Percentiles rank a stretch among this genome's conserved stretches.
Evolutionary conservation across 1,140 invertebrate species (phyloP).

Genomic region (Diabrotica undecimpunctata): DNA sequence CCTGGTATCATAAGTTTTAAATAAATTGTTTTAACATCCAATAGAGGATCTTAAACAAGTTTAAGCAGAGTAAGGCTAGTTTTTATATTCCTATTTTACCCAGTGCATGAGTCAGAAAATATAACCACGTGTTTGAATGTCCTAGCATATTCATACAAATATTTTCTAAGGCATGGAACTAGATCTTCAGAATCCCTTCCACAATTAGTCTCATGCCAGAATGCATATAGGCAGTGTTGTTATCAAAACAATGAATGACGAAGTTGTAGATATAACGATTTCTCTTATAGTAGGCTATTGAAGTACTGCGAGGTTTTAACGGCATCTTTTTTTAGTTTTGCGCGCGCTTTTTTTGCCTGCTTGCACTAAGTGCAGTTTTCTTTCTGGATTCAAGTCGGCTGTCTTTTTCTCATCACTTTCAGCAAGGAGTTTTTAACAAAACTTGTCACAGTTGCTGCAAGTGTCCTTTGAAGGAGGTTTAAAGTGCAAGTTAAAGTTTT

Average conservation of each 20-base stretch:
- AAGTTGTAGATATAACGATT: neutral
- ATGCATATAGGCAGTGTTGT: neutral
- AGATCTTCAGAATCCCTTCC: neutral
- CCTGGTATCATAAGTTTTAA: no score
- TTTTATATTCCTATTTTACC: no score
- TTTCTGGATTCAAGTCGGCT: neutral
- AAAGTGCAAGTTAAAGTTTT: no score
- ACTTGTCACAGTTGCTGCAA: neutral
- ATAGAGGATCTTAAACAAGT: no score
- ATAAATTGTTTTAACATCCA: no score
- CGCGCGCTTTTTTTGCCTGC: no score
- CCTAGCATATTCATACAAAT: neutral
- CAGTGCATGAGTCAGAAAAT: neutral
- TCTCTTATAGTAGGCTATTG: no score
- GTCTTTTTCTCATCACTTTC: neutral
- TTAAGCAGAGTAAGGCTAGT: no score
- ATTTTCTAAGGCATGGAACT: neutral
- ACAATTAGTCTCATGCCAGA: neutral
- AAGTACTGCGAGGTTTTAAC: neutral
- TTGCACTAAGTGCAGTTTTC: neutral
- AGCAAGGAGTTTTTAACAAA: neutral
- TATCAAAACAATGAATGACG: neutral
- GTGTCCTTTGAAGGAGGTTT: no score
- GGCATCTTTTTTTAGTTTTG: neutral
- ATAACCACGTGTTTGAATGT: neutral